Evolutionary conservation across 2,113 vertebrate species (phyloP), one percentile per base, ranked within the genome.

Genomic region (Delphinapterus leucas): DNA sequence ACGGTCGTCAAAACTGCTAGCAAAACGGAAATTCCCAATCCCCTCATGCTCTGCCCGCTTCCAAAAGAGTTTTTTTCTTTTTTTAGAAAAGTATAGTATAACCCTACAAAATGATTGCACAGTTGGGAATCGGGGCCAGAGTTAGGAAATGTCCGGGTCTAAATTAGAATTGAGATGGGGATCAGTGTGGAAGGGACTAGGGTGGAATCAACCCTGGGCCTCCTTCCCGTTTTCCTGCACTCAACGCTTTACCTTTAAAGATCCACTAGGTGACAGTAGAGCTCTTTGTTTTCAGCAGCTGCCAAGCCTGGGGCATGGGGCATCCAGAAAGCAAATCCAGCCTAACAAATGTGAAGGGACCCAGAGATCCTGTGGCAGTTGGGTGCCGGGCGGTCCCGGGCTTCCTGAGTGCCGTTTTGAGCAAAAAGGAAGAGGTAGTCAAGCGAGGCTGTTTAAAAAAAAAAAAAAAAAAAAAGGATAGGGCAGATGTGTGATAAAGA

Each of bases 241-340:
- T 7, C 36, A 49, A 55, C 12, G 15, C 71, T 58, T 38, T 70
- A 8, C 53, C 26, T 26, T 11, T 36, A 11, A 2, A 10, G 25
- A 23, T 23, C 97, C 97, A 90, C 95, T 68, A 31, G 93, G 91
- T 47, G 97, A 84, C 97, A 87, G 92, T 25, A 67, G 60, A 84
- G 83, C 33, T 36, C 89, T n/a, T n/a, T 1, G 28, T 41, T 49
- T 60, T 31, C 11, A 68, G 58, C 70, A 5, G 31, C 58, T 0
- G 6, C 60, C 2, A 63, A 49, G 61, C 36, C 26, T 14, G 31
- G 17, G 33, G 8, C 13, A 1, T 1, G 3, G 9, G 13, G 25
- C 18, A 3, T 36, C 15, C 23, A 2, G 1, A 3, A 41, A n/a
- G 60, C 38, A 7, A n/a, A 83, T 5, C 15, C 12, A 36, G 15